These are phyloP conservation scores for Carterocephalus palaemon DNA, from an alignment of 2,888 invertebrate genomes.

Conservation along the genomic window DNA sequence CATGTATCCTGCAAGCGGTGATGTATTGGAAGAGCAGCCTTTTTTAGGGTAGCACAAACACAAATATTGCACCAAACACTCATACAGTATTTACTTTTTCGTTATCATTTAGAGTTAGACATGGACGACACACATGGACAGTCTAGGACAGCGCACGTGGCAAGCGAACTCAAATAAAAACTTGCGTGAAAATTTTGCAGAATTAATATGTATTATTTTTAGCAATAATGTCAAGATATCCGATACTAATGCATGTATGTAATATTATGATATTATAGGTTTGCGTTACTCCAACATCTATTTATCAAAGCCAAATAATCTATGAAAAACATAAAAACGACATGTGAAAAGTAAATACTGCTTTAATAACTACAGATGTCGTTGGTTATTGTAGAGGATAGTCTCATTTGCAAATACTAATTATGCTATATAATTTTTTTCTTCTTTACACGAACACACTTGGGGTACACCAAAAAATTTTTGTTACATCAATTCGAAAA, in stretches of 20 bases:
- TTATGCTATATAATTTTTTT: not conserved
- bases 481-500: too few relatives aligned
- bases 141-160: slow-evolving; percentile 38
- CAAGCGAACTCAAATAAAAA: slow-evolving; percentile 40
- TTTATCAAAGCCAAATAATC: slow-evolving; percentile 44
- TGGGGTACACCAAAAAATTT: too few relatives aligned
- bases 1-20: slow-evolving; percentile 97
- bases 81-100: slow-evolving; percentile 75
- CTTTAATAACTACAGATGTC: slow-evolving; percentile 60
- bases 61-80: slow-evolving; percentile 75
- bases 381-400: slow-evolving; percentile 52
- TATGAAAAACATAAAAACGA: slow-evolving; percentile 47
- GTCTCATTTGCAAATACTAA: slow-evolving; percentile 61
- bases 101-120: slow-evolving; percentile 24
- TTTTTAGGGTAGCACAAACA: slow-evolving; percentile 80
- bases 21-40: slow-evolving; percentile 87
- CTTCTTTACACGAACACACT: too few relatives aligned
- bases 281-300: slow-evolving; percentile 1
- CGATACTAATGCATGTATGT: slow-evolving; percentile 5
- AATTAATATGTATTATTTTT: slow-evolving; percentile 33
- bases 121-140: slow-evolving; percentile 39
- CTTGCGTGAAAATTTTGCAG: slow-evolving; percentile 36
- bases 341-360: slow-evolving; percentile 73
- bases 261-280: not conserved
- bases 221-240: not conserved